These are phyloP conservation scores for Sebastes diaconus DNA, from an alignment of 2,797 vertebrate genomes.

Conservation along the genomic window DNA sequence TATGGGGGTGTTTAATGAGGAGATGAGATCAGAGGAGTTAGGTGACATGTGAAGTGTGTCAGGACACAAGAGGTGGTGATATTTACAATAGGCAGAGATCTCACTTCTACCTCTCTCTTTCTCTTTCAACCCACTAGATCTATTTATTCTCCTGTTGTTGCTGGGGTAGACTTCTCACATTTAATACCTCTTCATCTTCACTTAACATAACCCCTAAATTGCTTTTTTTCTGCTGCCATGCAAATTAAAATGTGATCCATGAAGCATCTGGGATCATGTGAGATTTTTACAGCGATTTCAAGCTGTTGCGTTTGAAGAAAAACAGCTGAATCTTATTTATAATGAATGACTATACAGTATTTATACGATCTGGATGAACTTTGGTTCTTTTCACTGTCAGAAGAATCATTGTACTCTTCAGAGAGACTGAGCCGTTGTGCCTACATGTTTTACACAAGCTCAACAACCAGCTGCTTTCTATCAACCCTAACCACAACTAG, in stretches of 20 bases:
- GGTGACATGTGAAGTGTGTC: slow-evolving; percentile 23
- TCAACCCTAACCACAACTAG: neutral
- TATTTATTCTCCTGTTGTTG: neutral
- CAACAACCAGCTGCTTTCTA: neutral
- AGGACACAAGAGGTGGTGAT: slow-evolving; percentile 11
- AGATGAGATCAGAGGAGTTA: slow-evolving; percentile 33
- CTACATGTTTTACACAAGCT: neutral
- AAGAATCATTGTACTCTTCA: neutral
- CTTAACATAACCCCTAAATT: neutral
- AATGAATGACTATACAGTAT: neutral
- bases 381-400: neutral
- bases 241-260: neutral
- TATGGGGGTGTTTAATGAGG: slow-evolving; percentile 33
- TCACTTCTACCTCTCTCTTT: neutral
- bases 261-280: neutral
- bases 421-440: neutral
- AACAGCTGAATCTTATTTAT: neutral
- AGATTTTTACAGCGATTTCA: neutral
- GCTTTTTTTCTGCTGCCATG: neutral
- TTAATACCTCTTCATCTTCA: neutral
- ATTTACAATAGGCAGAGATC: slow-evolving; percentile 18
- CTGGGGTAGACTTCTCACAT: neutral
- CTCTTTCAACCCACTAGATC: neutral
- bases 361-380: neutral
- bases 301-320: neutral